Conservation (phyloP, 2,113 vertebrate genomes). For the Rhabdomys dilectus region DNA sequence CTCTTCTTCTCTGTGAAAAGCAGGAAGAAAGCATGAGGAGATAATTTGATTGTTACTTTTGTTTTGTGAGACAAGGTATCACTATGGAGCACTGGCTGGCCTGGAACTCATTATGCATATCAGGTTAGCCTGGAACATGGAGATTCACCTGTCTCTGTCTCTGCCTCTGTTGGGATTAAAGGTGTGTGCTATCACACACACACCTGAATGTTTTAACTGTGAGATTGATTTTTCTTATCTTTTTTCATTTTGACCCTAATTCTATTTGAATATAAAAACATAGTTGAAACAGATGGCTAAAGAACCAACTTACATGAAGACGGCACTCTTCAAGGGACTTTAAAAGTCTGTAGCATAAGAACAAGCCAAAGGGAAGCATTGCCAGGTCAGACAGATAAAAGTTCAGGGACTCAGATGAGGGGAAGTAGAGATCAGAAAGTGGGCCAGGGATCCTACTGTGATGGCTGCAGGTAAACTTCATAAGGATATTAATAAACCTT, state of each 20-base stretch:
- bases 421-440: not conserved
- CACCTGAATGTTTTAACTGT: not conserved
- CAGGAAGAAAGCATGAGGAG: not conserved
- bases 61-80: not conserved
- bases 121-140: not conserved
- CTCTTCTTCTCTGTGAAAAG: constrained; percentile 91
- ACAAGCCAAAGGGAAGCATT: not conserved
- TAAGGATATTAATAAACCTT: not conserved
- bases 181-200: not conserved
- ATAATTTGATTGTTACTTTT: not conserved
- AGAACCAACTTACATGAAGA: constrained; percentile 9
- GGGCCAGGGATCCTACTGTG: not conserved
- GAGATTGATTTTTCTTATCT: not conserved
- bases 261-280: constrained; percentile 22
- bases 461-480: not conserved
- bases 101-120: not conserved
- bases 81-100: not conserved
- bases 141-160: not conserved
- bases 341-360: not conserved
- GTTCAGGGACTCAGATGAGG: not conserved
- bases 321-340: constrained; percentile 27
- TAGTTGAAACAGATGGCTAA: constrained; percentile 42
- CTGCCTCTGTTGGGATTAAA: not conserved
- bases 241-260: not conserved
- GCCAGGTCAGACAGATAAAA: not conserved